These are phyloP conservation scores for Drosophila kikkawai DNA, from an alignment of 1,140 invertebrate genomes.

Conservation along the genomic window DNA sequence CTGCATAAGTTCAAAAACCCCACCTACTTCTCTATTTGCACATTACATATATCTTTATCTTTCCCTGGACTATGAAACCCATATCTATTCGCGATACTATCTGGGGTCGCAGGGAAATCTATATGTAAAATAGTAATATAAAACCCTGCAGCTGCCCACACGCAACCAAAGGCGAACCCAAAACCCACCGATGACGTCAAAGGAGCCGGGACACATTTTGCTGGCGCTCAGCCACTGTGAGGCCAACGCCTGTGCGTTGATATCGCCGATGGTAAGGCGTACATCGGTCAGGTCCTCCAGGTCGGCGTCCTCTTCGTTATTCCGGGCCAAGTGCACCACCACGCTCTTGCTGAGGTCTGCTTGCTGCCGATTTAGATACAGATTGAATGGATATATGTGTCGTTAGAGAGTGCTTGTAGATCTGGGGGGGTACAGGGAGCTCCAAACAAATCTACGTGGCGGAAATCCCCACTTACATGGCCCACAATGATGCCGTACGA, in stretches of 20 bases:
- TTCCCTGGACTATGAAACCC: neutral
- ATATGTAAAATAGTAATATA: neutral
- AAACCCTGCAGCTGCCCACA: constrained; percentile 1
- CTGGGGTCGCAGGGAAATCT: neutral
- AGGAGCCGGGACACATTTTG: constrained; percentile 84
- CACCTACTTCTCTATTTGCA: neutral
- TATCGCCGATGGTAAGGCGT: constrained; percentile 56
- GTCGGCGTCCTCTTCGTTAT: constrained; percentile 77
- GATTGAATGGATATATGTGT: neutral
- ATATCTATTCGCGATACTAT: constrained; percentile 5
- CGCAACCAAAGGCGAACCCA: neutral
- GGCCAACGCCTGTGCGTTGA: constrained; percentile 74
- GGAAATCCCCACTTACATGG: constrained; percentile 63
- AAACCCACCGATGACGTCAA: constrained; percentile 76
- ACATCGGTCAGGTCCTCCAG: constrained; percentile 57
- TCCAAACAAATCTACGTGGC: constrained; percentile 66
- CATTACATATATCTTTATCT: neutral
- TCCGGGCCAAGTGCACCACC: constrained; percentile 78
- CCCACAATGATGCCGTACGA: constrained; percentile 79
- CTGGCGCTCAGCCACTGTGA: constrained; percentile 78
- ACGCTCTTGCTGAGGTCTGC: constrained; percentile 70
- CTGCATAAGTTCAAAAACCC: neutral
- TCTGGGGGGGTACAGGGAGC: constrained; percentile 5
- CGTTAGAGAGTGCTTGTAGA: neutral
- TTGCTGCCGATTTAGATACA: constrained; percentile 52